Base-by-base conservation (phyloP, 2,797 vertebrate genomes). In the Pteropus rufus region DNA sequence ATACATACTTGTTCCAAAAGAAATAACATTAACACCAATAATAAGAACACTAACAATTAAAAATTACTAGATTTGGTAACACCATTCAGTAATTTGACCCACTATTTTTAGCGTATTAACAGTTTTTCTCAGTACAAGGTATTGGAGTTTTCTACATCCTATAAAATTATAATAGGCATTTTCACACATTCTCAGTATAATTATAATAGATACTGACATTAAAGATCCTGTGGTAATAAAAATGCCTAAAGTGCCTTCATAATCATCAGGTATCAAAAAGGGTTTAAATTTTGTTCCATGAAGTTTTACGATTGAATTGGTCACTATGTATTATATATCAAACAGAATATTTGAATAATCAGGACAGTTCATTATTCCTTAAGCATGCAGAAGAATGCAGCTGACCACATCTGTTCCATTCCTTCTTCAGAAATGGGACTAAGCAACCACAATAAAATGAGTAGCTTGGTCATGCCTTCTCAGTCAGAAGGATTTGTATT, bases 111-210 rank as follows among this genome's bases (percentile, higher is more conserved):
- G 4, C 75, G 34, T 29, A 81, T 24, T 73, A 49, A 41, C 11
- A 94, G 11, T 67, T 96, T 91, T 90, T 52, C 69, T 92, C 67
- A 67, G 2, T 76, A 90, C 89, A 94, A 92, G 36, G 39, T 56
- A 64, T 0, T 44, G 44, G 10, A 79, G 24, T 79, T 56, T 60
- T 94, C 91, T 67, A 46, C 81, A 31, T 91, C 52, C 52, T 70
- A 69, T 41, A 72, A 82, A 85, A 39, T 83, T 36, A 62, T 23
- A 77, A 52, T 6, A 46, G 24, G 44, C 7, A 85, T 79, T 92
- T 89, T 52, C n/a, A 23, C 46, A 84, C 12, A 64, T 64, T 88
- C 8, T 19, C 56, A 92, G 54, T 39, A 8, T 64, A 87, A 76
- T 46, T 58, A 52, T 2, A 72, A 82, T 52, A 44, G 60, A 65